Evolutionary conservation across 2,888 invertebrate genomes (phyloP), one percentile per base, ranked within the genome.

Genomic region (Strigamia transsilvanica): DNA sequence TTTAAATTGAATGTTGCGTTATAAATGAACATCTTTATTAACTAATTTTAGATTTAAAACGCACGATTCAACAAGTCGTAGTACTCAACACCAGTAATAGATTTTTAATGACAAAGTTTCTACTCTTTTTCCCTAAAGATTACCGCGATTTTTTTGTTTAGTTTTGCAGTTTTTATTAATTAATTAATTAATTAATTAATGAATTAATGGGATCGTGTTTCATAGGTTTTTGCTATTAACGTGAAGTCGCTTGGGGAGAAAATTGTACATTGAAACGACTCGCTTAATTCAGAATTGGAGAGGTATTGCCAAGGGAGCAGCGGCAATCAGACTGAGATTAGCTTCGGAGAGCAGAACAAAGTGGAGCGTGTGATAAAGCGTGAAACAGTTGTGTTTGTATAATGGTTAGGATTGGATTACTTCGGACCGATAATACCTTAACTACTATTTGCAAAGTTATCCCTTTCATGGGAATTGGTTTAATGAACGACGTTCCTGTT

Each of bases 101-200:
- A 66, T 66, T 21, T 21, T 66, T 66, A 66, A 66, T 66, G 21
- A 66, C 12, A 51, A 51, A 51, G 51, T 51, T 66, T 66, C 23
- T 66, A 66, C 4, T n/a, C 21, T 66, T n/a, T 66, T 23, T 66
- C 61, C 61, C 61, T 66, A 21, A 23, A 66, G 61, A 23, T 66
- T 23, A 18, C 23, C 23, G 21, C 23, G 0, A 13, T 18, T 61
- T n/a, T 9, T 15, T n/a, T n/a, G 61, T 18, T 61, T 5, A 9
- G 9, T 18, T 21, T 66, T 23, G 5, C 18, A 9, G 13, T 66
- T n/a, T 46, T 10, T 46, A 13, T 46, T 46, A 27, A 27, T 27
- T 27, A 27, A 27, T 27, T 27, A 27, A 27, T 27, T 27, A 27
- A 27, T 27, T 27, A 27, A 27, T 27, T 46, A 13, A n/a, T 46